Base-by-base conservation (phyloP, 53 echinoderm and acorn worm genomes). In the Holothuria leucospilota region DNA sequence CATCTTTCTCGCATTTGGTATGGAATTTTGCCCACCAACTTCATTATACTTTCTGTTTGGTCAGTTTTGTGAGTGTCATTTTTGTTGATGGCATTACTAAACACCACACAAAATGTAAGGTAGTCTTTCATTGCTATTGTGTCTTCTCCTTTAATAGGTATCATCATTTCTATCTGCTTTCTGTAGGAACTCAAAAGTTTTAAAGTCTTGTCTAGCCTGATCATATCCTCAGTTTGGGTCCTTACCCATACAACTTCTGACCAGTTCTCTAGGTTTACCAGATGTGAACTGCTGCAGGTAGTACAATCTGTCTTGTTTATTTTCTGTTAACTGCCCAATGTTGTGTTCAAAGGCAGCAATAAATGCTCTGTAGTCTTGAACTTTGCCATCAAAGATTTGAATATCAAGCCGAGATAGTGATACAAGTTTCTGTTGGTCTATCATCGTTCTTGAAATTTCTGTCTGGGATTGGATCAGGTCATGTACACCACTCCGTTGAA, bases 231-330 rank as follows among this genome's bases (percentile, higher is more conserved):
- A 4, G 3, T 84, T 29, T 12, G 85, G 68, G 62, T 90, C 25
- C 4, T 53, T 71, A 8, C 87, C 69, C 82, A 91, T 94, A 18
- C 87, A 91, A 25, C 92, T 85, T 18, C 26, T 91, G 41, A 94
- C 94, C 12, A 90, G 84, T 7, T 87, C 63, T 20, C 81, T 92
- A 20, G 92, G 84, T 60, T 87, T 84, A 20, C 90, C 87, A 16
- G 69, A 78, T 1, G 92, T 92, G 20, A 79, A 94, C 77, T 94
- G 94, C 46, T 94, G 86, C 26, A 94, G 52, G 25, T 73, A 94
- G 46, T 86, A 78, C 30, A 94, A 69, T 80, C 79, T 59, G 20
- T 94, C 91, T 14, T 86, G 71, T 27, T 91, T 65, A 21, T 91
- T 72, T 6, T 62, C 52, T 20, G 91, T 91, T 64, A 86, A 59